phyloP scores from a whole-genome alignment of 2,797 vertebrate species.

The Pipistrellus pygmaeus region DNA sequence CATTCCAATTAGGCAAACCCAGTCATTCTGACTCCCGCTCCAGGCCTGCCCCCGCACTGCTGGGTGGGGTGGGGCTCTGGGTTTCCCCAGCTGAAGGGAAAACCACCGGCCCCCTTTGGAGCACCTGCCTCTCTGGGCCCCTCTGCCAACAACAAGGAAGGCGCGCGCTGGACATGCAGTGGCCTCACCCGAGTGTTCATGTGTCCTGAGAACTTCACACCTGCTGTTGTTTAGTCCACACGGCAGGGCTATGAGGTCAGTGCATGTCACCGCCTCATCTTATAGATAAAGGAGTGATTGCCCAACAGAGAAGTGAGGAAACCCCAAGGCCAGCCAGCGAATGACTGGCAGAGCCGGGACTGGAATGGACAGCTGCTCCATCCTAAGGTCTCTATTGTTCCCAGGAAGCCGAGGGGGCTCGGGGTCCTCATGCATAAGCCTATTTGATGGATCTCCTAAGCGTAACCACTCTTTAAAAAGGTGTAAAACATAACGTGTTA shows the following conservation, averaged over 20 bases:
- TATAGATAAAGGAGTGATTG: constrained; percentile 3
- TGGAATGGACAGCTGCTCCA: background rate
- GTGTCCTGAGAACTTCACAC: background rate
- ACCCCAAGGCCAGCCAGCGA: background rate
- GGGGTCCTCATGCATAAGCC: background rate
- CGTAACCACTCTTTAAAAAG: background rate
- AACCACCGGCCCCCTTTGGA: background rate
- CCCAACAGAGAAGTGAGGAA: constrained; percentile 3
- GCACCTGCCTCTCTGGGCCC: background rate
- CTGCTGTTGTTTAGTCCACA: constrained; percentile 48
- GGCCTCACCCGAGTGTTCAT: background rate
- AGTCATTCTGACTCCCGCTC: background rate
- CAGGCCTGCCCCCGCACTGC: background rate
- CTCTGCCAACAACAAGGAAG: too few relatives aligned
- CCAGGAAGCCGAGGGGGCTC: background rate
- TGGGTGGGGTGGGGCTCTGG: fast-evolving
- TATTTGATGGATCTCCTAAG: constrained; percentile 20
- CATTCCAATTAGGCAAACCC: background rate
- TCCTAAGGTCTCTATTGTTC: background rate
- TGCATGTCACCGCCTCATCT: background rate
- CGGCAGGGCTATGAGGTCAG: background rate
- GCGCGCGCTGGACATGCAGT: background rate
- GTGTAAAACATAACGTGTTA: background rate
- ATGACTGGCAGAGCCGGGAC: background rate
- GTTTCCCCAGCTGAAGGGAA: background rate